Evolutionary conservation across 2,888 invertebrate genomes (phyloP).

Genomic region (Masnerella sp.): DNA sequence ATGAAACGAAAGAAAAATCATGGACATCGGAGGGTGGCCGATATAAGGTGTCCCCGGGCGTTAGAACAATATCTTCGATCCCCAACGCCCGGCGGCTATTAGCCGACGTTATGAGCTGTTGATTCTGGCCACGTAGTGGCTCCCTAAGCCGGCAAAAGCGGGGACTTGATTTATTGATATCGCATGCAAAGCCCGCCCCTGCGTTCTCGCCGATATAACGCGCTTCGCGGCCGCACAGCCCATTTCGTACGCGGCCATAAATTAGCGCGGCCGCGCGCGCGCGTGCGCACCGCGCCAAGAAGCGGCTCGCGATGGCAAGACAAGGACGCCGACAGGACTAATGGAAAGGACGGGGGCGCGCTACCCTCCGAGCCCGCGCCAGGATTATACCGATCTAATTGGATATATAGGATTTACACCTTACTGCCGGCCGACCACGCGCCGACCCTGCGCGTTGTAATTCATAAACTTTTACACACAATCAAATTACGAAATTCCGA

Average conservation of each 20-base stretch:
- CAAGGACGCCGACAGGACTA: slow-evolving; percentile 42
- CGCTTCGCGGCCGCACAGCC: slow-evolving; percentile 65
- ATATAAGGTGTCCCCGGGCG: slow-evolving; percentile 75
- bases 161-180: slow-evolving; percentile 78
- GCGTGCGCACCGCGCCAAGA: slow-evolving; percentile 63
- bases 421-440: slow-evolving; percentile 35
- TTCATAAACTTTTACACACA: slow-evolving; percentile 48
- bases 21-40: slow-evolving; percentile 54
- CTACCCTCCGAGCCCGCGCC: slow-evolving; percentile 67
- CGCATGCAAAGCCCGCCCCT: slow-evolving; percentile 77
- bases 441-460: no score
- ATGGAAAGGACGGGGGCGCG: slow-evolving; percentile 62
- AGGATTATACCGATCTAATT: slow-evolving; percentile 76
- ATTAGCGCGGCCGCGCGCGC: slow-evolving; percentile 75
- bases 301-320: slow-evolving; percentile 49
- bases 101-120: slow-evolving; percentile 78
- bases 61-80: slow-evolving; percentile 76
- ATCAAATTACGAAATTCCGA: slow-evolving; percentile 27
- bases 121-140: slow-evolving; percentile 77
- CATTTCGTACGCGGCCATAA: slow-evolving; percentile 73
- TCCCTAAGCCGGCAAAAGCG: slow-evolving; percentile 75
- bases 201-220: slow-evolving; percentile 61
- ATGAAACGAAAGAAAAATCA: slow-evolving; percentile 56
- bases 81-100: slow-evolving; percentile 74
- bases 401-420: slow-evolving; percentile 72